A percentile compares a stretch with the other conserved stretches of the same genome.
phyloP scores from a whole-genome alignment of 2,888 invertebrate species.

The Argyra leucocephala region DNA sequence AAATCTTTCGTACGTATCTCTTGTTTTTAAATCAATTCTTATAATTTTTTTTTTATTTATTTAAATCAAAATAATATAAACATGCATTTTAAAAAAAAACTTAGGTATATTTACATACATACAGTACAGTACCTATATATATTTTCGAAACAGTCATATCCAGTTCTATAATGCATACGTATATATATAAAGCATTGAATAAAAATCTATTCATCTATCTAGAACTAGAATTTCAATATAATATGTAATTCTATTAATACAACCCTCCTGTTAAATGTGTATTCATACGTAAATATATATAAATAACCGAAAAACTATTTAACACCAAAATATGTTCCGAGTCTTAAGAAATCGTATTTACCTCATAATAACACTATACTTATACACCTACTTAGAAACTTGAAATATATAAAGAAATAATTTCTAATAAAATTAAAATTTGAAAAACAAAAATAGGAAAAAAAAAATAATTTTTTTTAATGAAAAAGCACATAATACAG shows the following conservation, averaged over 20 bases:
- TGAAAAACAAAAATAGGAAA: background rate
- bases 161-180: too few species aligned
- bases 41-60: too few species aligned
- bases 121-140: too few species aligned
- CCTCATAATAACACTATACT: background rate
- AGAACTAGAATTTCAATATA: background rate
- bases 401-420: background rate
- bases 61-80: too few species aligned
- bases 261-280: background rate
- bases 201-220: background rate
- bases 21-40: too few species aligned
- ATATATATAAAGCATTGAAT: too few species aligned
- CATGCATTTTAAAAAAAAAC: too few species aligned
- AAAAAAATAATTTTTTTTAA: too few species aligned
- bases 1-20: too few species aligned
- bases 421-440: background rate
- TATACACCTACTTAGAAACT: slow-evolving; percentile 6
- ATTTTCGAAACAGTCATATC: too few species aligned
- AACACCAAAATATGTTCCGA: background rate
- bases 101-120: too few species aligned
- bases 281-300: background rate
- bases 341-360: background rate
- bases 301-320: background rate
- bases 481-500: background rate
- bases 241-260: background rate